These are phyloP conservation scores for Myocastor coypus DNA, from an alignment of 2,113 vertebrate species.

Conservation along the genomic window DNA sequence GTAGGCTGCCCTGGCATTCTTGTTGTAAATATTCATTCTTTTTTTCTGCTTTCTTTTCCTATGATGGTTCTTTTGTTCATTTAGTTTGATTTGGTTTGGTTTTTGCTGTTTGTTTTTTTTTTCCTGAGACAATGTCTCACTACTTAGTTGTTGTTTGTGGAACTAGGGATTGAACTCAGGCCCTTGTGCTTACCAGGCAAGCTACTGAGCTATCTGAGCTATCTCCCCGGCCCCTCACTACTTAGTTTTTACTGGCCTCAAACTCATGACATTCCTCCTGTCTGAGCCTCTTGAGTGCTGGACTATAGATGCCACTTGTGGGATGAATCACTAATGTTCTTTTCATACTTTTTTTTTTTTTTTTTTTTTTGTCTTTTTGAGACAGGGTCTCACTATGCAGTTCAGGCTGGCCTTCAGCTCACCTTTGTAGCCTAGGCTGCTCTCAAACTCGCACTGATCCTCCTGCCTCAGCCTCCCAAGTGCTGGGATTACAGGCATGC, in stretches of 20 bases:
- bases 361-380: too few relatives aligned
- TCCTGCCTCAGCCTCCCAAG: background rate
- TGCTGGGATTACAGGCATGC: too few relatives aligned
- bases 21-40: background rate
- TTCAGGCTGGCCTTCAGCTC: too few relatives aligned
- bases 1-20: background rate
- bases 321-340: too few relatives aligned
- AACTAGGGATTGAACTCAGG: too few relatives aligned
- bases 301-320: too few relatives aligned
- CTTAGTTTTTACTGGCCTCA: background rate
- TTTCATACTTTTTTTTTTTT: too few relatives aligned
- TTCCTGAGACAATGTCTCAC: background rate
- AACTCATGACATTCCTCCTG: background rate
- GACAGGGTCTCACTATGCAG: too few relatives aligned
- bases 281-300: background rate
- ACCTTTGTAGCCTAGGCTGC: too few relatives aligned
- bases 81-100: background rate
- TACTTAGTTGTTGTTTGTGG: too few relatives aligned
- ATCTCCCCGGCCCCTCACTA: background rate
- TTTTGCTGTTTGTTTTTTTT: background rate
- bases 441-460: background rate
- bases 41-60: slow-evolving; percentile 35
- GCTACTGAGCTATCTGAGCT: too few relatives aligned
- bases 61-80: background rate
- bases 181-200: too few relatives aligned